Percentiles rank a stretch among this genome's conserved stretches.
These are phyloP conservation scores for Cheirogaleus major DNA, from an alignment of 2,797 vertebrate species.

Conservation along the genomic window DNA sequence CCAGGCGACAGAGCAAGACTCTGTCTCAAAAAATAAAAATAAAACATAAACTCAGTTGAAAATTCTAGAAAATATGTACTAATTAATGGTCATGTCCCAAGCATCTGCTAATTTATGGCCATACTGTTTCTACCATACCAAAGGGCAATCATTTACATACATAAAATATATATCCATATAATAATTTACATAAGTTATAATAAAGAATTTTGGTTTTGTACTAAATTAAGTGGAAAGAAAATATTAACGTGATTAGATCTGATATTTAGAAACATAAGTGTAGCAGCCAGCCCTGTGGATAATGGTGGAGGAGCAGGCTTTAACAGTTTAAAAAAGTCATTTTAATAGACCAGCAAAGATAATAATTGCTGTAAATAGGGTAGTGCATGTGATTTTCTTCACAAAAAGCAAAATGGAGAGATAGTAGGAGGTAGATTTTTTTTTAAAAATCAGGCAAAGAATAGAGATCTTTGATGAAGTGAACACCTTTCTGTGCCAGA, in stretches of 20 bases:
- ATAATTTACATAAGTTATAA: neutral
- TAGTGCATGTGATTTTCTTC: neutral
- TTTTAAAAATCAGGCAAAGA: neutral
- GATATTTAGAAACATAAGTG: neutral
- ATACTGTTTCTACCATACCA: neutral
- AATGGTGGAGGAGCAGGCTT: neutral
- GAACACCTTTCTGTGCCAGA: neutral
- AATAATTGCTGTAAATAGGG: neutral
- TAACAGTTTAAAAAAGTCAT: neutral
- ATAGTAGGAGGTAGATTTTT: neutral
- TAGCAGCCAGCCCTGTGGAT: neutral
- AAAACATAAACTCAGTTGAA: neutral
- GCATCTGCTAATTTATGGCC: neutral
- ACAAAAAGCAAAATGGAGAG: neutral
- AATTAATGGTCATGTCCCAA: neutral
- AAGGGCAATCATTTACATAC: neutral
- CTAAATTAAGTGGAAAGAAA: slow-evolving; percentile 5
- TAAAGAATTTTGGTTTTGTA: neutral
- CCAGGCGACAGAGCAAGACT: too few species aligned
- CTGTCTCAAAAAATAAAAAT: too few species aligned
- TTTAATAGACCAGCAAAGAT: neutral
- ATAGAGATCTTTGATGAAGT: neutral
- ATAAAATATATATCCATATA: neutral
- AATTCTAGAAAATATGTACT: neutral
- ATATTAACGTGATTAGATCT: neutral